Conservation (phyloP, 2,113 vertebrate species). For the Eleginops maclovinus region DNA sequence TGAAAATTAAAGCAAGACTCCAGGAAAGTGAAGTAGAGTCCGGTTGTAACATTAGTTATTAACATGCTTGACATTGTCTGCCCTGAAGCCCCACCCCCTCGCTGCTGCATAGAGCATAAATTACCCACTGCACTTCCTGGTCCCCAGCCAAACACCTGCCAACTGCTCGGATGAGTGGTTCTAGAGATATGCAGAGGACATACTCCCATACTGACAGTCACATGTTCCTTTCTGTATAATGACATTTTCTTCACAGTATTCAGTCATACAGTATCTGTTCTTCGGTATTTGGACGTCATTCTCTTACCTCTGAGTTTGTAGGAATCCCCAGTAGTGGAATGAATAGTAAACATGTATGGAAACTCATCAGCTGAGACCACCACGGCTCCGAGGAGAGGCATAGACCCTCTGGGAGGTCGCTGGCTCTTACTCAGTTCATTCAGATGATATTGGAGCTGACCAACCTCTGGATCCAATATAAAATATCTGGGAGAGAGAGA, state of each 20-base stretch:
- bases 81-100: no score
- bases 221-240: no score
- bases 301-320: slow-evolving; percentile 91
- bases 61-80: no score
- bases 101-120: neutral
- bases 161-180: no score
- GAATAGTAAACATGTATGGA: slow-evolving; percentile 91
- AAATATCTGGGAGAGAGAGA: slow-evolving; percentile 78
- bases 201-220: no score
- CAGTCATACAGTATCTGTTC: no score
- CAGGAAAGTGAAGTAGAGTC: no score
- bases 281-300: neutral
- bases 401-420: slow-evolving; percentile 86
- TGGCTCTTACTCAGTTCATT: slow-evolving; percentile 89
- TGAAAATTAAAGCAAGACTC: no score
- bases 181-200: no score
- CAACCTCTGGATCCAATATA: slow-evolving; percentile 90
- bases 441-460: slow-evolving; percentile 91
- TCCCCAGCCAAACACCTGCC: neutral
- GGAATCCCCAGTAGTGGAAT: slow-evolving; percentile 88
- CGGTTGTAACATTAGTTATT: no score
- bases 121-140: neutral
- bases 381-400: slow-evolving; percentile 89
- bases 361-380: slow-evolving; percentile 89
- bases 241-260: no score